Conservation (phyloP, 2,797 vertebrate genomes). For the Mus minutoides region DNA sequence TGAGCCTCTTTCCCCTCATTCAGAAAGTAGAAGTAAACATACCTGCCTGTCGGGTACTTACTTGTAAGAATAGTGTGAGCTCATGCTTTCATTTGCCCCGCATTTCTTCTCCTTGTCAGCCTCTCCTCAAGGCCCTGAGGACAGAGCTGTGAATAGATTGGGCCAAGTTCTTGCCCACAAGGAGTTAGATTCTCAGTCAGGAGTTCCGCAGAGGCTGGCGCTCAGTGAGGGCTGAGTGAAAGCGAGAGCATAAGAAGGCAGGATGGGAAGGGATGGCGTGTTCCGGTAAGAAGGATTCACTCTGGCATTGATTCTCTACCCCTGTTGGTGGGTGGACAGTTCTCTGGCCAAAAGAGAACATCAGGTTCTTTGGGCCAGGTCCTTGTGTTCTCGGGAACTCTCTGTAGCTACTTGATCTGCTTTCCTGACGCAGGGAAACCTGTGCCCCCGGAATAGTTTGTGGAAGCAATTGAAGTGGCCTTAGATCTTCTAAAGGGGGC, state of each 20-base stretch:
- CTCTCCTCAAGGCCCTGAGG: background rate
- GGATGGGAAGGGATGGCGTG: background rate
- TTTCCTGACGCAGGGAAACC: background rate
- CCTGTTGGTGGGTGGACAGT: background rate
- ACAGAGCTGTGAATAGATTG: background rate
- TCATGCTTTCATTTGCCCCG: background rate
- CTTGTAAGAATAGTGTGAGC: background rate
- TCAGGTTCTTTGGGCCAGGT: background rate
- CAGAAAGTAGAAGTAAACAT: background rate
- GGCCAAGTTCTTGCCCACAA: background rate
- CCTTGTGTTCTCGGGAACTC: background rate
- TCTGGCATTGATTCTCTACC: background rate
- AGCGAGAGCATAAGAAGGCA: background rate
- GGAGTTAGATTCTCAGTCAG: background rate
- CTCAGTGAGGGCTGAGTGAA: background rate
- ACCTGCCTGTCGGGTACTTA: background rate
- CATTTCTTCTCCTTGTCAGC: background rate
- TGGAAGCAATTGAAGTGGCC: background rate
- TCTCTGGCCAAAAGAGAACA: background rate
- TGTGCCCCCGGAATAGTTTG: background rate
- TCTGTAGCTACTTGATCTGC: background rate
- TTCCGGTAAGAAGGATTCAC: background rate
- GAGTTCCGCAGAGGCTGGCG: background rate
- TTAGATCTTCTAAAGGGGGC: background rate
- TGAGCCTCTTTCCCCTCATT: background rate